Base-by-base conservation (phyloP, 2,888 invertebrate species). In the Venustoraphidia nigricollis region DNA sequence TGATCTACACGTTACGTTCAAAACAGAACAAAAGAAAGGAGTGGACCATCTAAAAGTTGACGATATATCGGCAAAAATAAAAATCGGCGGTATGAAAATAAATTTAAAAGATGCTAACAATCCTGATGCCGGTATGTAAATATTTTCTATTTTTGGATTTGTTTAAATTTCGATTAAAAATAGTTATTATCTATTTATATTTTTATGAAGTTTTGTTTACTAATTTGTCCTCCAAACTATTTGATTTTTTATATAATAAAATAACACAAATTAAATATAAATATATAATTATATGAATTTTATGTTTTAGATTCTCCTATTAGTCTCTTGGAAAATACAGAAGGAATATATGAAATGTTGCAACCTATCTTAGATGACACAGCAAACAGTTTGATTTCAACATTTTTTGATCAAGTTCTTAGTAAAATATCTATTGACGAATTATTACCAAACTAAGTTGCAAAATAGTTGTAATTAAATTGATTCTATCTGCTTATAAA, bases 311-410 rank as follows among this genome's bases (percentile, higher is more conserved):
- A 81, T 44, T 68, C 76, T 47, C 73, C 82, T 36, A 81, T 82
- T n/a, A 71, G 73, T 1, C 69, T 73, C 6, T 83, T 83, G 69
- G 73, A 77, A 51, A 81, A 81, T 58, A 77, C 81, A 1, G 68
- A 13, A 10, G 17, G 38, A 3, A 11, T 34, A 2, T 45, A 27
- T 17, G 36, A 45, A n/a, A 45, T 35, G 36, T 6, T 45, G 13
- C 9, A 14, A 45, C 45, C 45, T 38, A 37, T 45, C 35, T 14
- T 45, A n/a, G 45, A 45, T 45, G 45, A 45, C 10, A 45, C 45
- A 2, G 37, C 45, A 10, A 17, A 13, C 10, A 10, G 27, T 38
- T 10, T 45, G 2, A 36, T 45, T 8, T 34, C 27, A 6, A n/a
- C 36, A 45, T 27, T 45, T 37, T 17, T 45, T 3, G 17, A 35